These are phyloP conservation scores for Gymnogyps californianus DNA, from an alignment of 2,113 vertebrate species.

Conservation along the genomic window DNA sequence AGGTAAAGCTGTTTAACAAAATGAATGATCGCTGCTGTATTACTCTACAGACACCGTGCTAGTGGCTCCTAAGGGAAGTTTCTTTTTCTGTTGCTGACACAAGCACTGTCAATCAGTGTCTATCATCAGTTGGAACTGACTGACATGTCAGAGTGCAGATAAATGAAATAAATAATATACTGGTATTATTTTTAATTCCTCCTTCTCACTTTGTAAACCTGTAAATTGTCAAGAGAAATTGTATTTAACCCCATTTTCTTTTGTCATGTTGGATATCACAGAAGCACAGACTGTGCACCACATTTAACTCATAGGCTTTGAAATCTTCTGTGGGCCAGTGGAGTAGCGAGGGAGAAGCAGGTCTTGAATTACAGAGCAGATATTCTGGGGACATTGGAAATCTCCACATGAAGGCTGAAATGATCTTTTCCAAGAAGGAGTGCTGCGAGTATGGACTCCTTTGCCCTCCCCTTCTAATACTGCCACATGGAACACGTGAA, in stretches of 20 bases:
- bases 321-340: neutral
- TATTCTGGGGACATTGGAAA: neutral
- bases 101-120: neutral
- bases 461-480: neutral
- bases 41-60: neutral
- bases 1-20: neutral
- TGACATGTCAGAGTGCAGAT: neutral
- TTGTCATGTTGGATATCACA: neutral
- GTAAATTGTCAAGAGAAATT: neutral
- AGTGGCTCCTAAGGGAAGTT: neutral
- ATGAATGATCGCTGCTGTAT: neutral
- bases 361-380: neutral
- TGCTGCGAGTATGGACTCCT: rapidly evolving
- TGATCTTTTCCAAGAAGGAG: neutral
- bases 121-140: neutral
- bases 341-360: neutral
- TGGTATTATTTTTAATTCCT: neutral
- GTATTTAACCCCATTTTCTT: neutral
- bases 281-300: neutral
- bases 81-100: neutral
- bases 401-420: neutral
- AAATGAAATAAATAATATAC: neutral
- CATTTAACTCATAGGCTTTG: neutral
- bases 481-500: neutral
- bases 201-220: neutral